Base-by-base conservation (phyloP, 2,797 vertebrate species). In the Neomorphus geoffroyi region DNA sequence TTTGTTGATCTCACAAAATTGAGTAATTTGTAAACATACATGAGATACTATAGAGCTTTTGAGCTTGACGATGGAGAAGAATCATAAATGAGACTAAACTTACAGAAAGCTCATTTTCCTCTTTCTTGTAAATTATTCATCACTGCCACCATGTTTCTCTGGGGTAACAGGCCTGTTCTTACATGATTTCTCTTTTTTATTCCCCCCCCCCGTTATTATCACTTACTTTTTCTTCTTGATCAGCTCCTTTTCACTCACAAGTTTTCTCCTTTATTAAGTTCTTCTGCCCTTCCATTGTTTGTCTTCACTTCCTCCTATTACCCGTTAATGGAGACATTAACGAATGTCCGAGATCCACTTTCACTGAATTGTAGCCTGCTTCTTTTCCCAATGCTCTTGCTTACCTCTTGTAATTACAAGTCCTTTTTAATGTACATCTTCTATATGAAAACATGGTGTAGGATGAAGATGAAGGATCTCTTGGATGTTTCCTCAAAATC, bases 101-200 rank as follows among this genome's bases (percentile, higher is more conserved):
- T 58, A 37, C 39, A 80, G 57, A 85, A 82, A 50, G 33, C 56
- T 84, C 21, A 74, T 91, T 92, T 90, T 80, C 82, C 32, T 84
- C 41, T 79, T 75, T 80, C 23, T 2, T 19, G 13, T 45, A 66
- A 53, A 79, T 58, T 79, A 45, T 72, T 73, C 13, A 45, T 48
- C 11, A 11, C 17, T 71, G 22, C 13, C 18, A 61, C 26, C 12
- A 24, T 0, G 1, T 64, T 83, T 71, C 18, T 54, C 30, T 3
- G 1, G 18, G 35, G 22, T 67, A 33, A 33, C 24, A n/a, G 67
- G 10, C 9, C n/a, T 87, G 85, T 90, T 60, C 32, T 77, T 48
- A 5, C 5, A 18, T 3, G 3, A 3, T 61, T 86, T 88, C 12
- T 65, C 13, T 23, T n/a, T 48, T 33, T 57, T 48, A 74, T 51